Percentiles rank a stretch among this genome's conserved stretches.
These are phyloP conservation scores for Rugalucina vietnamica DNA, from an alignment of 2,888 invertebrate species.

Conservation along the genomic window DNA sequence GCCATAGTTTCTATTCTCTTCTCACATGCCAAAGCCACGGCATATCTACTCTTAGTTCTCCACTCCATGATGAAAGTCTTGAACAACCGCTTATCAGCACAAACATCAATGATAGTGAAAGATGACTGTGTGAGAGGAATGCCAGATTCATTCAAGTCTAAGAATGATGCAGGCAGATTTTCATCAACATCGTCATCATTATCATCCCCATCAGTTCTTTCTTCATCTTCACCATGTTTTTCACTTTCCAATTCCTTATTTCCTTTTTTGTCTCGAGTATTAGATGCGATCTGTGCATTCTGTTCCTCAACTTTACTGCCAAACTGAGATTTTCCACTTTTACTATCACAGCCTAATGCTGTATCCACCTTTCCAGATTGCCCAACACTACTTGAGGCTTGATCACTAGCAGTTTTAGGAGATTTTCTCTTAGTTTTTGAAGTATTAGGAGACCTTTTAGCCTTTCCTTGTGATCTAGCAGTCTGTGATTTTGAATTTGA, in stretches of 20 bases:
- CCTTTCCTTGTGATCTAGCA: no score
- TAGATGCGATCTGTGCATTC: not conserved
- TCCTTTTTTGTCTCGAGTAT: not conserved
- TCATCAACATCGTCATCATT: slow-evolving; percentile 32
- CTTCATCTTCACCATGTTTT: not conserved
- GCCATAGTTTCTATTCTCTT: slow-evolving; percentile 55
- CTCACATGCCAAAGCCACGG: slow-evolving; percentile 83
- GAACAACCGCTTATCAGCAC: slow-evolving; percentile 78
- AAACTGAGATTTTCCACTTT: not conserved
- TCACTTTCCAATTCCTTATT: not conserved
- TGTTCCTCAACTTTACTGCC: not conserved
- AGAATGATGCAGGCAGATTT: slow-evolving; percentile 51
- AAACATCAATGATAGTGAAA: slow-evolving; percentile 83
- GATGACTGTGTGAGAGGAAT: slow-evolving; percentile 68
- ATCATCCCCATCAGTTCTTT: not conserved
- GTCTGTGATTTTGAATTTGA: not conserved
- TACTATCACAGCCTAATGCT: not conserved
- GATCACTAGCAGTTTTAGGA: no score
- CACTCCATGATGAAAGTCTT: slow-evolving; percentile 82
- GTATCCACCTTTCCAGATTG: not conserved
- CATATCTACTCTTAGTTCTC: slow-evolving; percentile 75
- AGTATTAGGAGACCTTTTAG: no score
- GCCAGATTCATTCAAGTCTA: slow-evolving; percentile 60
- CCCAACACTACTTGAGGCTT: not conserved
- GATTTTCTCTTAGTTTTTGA: no score